Base-by-base conservation (phyloP, 2,113 vertebrate species). In the Larimichthys crocea region DNA sequence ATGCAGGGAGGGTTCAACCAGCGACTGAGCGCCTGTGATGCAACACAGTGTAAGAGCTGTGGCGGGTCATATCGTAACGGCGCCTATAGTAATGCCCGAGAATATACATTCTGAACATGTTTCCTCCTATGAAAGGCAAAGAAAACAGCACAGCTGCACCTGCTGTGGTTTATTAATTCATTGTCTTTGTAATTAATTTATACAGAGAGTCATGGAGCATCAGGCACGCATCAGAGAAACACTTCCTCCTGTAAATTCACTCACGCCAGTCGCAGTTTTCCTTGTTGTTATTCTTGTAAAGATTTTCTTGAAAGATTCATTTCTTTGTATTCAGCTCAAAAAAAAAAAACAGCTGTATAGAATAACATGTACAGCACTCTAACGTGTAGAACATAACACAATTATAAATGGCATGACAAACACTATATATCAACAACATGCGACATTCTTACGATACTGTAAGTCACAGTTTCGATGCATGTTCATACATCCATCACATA, bases 41-140 rank as follows among this genome's bases (percentile, higher is more conserved):
- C 92, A 94, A 94, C 84, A 68, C 73, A 57, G 3, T 79, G 92
- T 76, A 93, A 94, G 89, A 86, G 74, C 71, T 49, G 17, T 56
- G 57, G 48, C 9, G 19, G 64, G 50, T 73, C 46, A 9, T 14
- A 60, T 11, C 76, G 19, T 53, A 40, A 61, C 17, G 76, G 35
- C 20, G 24, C 35, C 53, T 35, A 44, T 57, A 64, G 24, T 64
- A 29, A 70, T 0, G 7, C n/a, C 26, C 19, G 22, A 20, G 4
- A 72, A 66, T 35, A 49, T 65, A 50, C 53, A 68, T 62, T 66
- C 15, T 66, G 42, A 46, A 84, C 8, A 26, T 35, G 49, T 59
- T 64, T 26, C 61, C 16, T 66, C 35, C 48, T 42, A 56, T 57
- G 26, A 55, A 64, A 73, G 50, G 10, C 24, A 83, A 19, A 40